Conservation (phyloP, 2,888 invertebrate species). For the Danaus chrysippus region DNA sequence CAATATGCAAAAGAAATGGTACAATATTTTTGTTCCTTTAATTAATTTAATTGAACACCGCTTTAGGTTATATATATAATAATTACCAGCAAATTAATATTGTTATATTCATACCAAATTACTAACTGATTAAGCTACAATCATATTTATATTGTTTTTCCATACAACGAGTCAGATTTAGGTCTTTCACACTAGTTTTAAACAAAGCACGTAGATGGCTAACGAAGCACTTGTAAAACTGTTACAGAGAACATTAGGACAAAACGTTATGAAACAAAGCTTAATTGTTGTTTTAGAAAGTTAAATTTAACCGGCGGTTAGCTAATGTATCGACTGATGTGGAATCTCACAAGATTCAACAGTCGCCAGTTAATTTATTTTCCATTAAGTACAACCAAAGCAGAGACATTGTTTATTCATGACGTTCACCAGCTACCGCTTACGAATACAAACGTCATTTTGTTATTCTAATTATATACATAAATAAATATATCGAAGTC, state of each 20-base stretch:
- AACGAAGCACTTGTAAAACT: slow-evolving; percentile 39
- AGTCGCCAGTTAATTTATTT: slow-evolving; percentile 1
- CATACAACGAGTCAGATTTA: neutral
- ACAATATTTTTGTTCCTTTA: too few relatives aligned
- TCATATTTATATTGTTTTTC: slow-evolving; percentile 3
- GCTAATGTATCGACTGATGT: slow-evolving; percentile 32
- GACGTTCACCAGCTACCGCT: neutral
- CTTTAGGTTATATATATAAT: slow-evolving; percentile 1
- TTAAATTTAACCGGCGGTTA: slow-evolving; percentile 35
- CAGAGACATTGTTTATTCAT: neutral
- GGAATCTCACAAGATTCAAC: slow-evolving; percentile 19
- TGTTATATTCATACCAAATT: slow-evolving; percentile 14
- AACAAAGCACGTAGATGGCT: slow-evolving; percentile 24
- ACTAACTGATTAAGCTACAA: slow-evolving; percentile 8
- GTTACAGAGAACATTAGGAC: slow-evolving; percentile 31
- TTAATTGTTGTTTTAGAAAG: slow-evolving; percentile 31
- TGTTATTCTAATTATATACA: too few relatives aligned
- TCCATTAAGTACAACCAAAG: neutral
- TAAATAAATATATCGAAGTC: too few relatives aligned
- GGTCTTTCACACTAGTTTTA: slow-evolving; percentile 11
- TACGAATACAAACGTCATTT: too few relatives aligned
- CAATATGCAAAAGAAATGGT: too few relatives aligned
- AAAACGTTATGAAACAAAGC: slow-evolving; percentile 31
- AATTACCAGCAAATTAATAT: slow-evolving; percentile 14
- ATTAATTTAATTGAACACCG: neutral